Conservation (phyloP, 2,888 invertebrate genomes). For the Euplagia quadripunctaria region DNA sequence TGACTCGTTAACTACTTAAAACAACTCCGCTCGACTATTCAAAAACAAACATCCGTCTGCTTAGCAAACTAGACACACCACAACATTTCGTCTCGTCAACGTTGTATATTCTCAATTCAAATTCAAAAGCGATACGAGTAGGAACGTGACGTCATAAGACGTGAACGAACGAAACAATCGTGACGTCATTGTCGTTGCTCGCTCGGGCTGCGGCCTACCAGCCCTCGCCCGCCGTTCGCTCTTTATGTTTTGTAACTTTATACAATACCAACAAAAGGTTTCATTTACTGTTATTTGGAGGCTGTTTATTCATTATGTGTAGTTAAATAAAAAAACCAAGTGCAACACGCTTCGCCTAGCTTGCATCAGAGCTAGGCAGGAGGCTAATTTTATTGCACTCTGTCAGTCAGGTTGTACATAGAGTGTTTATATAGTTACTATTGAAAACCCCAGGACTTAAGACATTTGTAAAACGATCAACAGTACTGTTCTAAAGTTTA, state of each 20-base stretch:
- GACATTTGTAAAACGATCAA: too few species aligned
- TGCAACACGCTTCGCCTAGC: background rate
- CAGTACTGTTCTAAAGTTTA: too few species aligned
- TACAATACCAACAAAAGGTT: constrained; percentile 4
- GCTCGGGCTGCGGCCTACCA: background rate
- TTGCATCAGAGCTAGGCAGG: background rate
- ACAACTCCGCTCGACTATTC: background rate
- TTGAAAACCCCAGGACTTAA: too few species aligned
- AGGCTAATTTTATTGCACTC: background rate
- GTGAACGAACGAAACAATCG: background rate
- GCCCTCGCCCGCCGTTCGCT: background rate
- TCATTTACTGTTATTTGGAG: background rate
- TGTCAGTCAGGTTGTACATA: too few species aligned
- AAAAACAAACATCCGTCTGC: background rate
- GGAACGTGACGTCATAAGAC: background rate
- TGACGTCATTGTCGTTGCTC: background rate
- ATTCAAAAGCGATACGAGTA: background rate
- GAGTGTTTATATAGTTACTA: too few species aligned
- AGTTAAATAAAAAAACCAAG: background rate
- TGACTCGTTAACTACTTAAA: background rate
- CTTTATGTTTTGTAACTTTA: background rate
- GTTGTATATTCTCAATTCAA: background rate
- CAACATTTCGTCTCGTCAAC: background rate
- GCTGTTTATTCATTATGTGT: background rate
- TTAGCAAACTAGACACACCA: background rate